These are phyloP conservation scores for Nesoenas mayeri DNA, from an alignment of 2,113 vertebrate species.

Conservation along the genomic window DNA sequence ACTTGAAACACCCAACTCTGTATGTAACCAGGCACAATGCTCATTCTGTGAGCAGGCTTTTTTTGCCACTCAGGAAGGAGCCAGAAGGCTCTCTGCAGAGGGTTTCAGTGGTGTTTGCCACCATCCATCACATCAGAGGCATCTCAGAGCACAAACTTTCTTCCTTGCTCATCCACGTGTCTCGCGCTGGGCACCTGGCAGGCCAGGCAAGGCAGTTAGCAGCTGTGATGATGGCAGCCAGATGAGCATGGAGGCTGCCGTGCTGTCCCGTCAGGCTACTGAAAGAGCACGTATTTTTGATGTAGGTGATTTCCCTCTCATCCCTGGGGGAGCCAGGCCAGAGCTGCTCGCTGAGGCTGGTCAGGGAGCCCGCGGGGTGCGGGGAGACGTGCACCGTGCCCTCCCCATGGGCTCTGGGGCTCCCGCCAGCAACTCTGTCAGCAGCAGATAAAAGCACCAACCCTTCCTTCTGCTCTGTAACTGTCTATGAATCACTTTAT, in stretches of 20 bases:
- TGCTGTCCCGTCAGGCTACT: background rate
- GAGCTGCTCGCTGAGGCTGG: background rate
- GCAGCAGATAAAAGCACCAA: background rate
- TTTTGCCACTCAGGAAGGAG: background rate
- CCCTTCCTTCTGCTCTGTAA: background rate
- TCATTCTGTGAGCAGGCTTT: background rate
- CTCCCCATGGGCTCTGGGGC: rapidly evolving
- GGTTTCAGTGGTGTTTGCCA: background rate
- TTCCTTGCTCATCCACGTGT: rapidly evolving
- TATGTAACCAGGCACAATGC: background rate
- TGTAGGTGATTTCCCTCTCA: rapidly evolving
- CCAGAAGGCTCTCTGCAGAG: background rate
- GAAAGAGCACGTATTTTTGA: background rate
- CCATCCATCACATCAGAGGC: background rate
- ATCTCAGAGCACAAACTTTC: background rate
- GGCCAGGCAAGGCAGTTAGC: rapidly evolving
- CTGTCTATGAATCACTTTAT: constrained; percentile 33
- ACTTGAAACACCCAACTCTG: background rate
- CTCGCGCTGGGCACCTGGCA: rapidly evolving
- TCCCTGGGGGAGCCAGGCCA: background rate
- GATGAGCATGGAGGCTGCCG: background rate
- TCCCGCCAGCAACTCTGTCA: background rate
- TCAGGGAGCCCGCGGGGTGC: rapidly evolving
- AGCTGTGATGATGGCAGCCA: rapidly evolving
- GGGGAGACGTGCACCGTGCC: rapidly evolving